Evolutionary conservation across 1,140 invertebrate genomes (phyloP).

Genomic region (Polypedilum vanderplanki): DNA sequence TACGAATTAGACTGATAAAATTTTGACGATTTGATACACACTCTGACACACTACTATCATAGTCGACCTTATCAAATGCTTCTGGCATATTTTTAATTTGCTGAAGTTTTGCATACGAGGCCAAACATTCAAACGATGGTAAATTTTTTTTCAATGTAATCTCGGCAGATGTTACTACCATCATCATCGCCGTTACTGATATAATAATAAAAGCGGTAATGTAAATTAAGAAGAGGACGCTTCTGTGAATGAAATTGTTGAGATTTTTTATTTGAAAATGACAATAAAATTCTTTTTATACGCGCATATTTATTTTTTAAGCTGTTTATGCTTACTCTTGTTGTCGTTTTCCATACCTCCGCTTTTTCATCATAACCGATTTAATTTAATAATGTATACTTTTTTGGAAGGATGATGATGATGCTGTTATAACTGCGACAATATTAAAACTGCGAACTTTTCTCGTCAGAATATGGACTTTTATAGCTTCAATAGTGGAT

Average conservation of each 20-base stretch:
- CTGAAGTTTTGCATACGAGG: slow-evolving; percentile 9
- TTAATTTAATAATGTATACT: not conserved
- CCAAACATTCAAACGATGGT: not conserved
- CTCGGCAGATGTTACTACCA: not conserved
- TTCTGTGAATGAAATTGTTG: not conserved
- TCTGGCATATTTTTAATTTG: not conserved
- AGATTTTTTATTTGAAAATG: too few relatives aligned
- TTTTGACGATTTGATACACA: not conserved
- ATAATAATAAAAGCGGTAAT: not conserved
- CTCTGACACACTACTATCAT: not conserved
- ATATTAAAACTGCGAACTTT: not conserved
- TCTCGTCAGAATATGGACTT: not conserved
- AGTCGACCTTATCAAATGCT: not conserved
- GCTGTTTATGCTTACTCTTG: too few relatives aligned
- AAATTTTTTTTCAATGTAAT: not conserved
- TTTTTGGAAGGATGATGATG: not conserved
- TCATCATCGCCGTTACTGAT: not conserved
- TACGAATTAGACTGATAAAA: not conserved
- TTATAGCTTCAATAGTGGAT: not conserved
- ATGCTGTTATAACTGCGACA: not conserved
- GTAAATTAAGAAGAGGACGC: not conserved
- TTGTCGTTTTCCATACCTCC: too few relatives aligned
- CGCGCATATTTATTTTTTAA: too few relatives aligned
- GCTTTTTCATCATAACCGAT: too few relatives aligned
- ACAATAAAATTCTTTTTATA: too few relatives aligned